phyloP scores from a whole-genome alignment of 2,797 vertebrate genomes.

The Danio albolineatus region DNA sequence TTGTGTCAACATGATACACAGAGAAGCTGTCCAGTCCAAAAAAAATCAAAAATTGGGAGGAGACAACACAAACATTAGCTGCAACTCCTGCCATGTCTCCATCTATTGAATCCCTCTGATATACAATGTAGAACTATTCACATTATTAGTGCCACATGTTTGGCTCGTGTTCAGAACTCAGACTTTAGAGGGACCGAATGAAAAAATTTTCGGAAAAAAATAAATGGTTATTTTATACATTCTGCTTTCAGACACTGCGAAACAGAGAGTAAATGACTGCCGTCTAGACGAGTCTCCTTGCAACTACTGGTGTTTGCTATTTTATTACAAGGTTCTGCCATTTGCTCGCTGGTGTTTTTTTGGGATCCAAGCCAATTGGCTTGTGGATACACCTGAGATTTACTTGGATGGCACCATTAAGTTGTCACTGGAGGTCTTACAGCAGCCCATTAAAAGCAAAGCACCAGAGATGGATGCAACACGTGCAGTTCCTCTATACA shows the following conservation, averaged over 20 bases:
- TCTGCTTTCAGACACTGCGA: constrained; percentile 16
- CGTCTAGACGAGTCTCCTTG: constrained; percentile 43
- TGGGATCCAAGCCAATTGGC: constrained; percentile 21
- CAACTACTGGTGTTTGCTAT: constrained; percentile 29
- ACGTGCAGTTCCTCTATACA: background rate
- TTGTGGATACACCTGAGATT: constrained; percentile 50
- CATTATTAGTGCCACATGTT: constrained; percentile 64
- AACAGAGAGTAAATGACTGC: constrained; percentile 25
- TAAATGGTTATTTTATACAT: constrained; percentile 19
- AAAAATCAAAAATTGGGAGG: constrained; percentile 20
- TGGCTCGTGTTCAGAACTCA: constrained; percentile 42
- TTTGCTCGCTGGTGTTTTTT: constrained; percentile 46
- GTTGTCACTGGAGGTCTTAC: constrained; percentile 47
- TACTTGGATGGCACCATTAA: constrained; percentile 45
- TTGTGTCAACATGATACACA: constrained; percentile 51
- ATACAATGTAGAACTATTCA: constrained; percentile 40
- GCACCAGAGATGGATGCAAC: constrained; percentile 41
- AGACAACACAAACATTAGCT: constrained; percentile 12
- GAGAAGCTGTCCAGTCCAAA: constrained; percentile 34
- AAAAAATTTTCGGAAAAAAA: constrained; percentile 27
- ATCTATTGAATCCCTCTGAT: constrained; percentile 43
- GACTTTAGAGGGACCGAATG: constrained; percentile 31
- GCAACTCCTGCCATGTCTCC: constrained; percentile 46
- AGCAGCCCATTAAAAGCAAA: constrained; percentile 35
- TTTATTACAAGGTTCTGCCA: constrained; percentile 40